Base-by-base conservation (phyloP, 2,113 vertebrate genomes). In the Chrysemys picta region DNA sequence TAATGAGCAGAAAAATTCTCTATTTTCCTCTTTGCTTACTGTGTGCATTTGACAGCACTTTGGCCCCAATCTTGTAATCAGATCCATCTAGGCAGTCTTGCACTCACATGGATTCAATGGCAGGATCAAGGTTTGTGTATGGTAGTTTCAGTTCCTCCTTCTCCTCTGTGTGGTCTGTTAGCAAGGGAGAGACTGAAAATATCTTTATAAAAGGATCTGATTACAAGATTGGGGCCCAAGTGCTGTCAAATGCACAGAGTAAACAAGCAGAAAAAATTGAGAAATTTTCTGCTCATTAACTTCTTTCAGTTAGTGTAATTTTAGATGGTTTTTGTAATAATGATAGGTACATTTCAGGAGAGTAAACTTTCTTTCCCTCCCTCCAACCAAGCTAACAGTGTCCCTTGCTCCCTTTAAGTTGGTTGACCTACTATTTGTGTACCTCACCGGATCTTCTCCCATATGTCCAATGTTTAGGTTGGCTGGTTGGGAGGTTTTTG, bases 171-270 rank as follows among this genome's bases (percentile, higher is more conserved):
- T 8, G 45, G n/a, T 38, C n/a, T 72, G n/a, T 22, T 72, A 72
- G 8, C n/a, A 19, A 2, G 7, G 11, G 78, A 2, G 79, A 13
- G 4, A 1, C 42, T 0, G 65, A 1, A 2, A 2, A 10, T 0
- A 19, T 1, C 45, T 56, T 5, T 80, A 45, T 80, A 42, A 1
- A 11, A n/a, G 13, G 54, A 11, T 9, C 81, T 42, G 0, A 75
- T 6, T 1, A 2, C 59, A 59, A 10, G 82, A 0, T 69, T 0
- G 59, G 80, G 88, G 84, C 13, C 90, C 78, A 22, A 62, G 90
- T 29, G 90, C 85, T 57, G 10, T 6, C 88, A 1, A 62, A 56
- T 1, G 29, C 17, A 25, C 7, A 72, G 16, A 72, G 65, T 25
- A 50, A 72, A 72, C 65, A 69, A 31, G 54, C 35, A 56, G 11